Percentiles rank a stretch among this genome's conserved stretches.
phyloP scores from a whole-genome alignment of 1,140 invertebrate genomes.

The Euwallacea similis region DNA sequence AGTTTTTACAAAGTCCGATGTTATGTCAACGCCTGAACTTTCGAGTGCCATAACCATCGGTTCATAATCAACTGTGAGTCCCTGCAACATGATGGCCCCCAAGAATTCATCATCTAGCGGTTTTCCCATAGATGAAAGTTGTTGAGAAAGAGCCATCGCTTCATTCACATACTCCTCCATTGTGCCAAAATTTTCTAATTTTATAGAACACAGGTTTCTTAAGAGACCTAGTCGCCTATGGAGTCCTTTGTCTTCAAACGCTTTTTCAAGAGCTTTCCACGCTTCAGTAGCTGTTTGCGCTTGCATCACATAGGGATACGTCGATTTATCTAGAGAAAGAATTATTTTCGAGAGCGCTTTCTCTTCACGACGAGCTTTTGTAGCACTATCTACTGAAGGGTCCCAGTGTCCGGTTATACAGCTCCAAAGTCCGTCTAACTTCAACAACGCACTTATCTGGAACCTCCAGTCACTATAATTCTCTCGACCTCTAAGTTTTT shows the following conservation, averaged over 20 bases:
- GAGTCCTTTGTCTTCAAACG: slow-evolving; percentile 33
- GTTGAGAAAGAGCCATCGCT: slow-evolving; percentile 25
- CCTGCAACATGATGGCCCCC: slow-evolving; percentile 44
- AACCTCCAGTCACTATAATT: slow-evolving; percentile 33
- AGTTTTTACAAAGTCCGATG: slow-evolving; percentile 48
- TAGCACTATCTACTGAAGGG: not conserved
- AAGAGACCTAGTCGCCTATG: slow-evolving; percentile 18
- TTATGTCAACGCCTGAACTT: slow-evolving; percentile 44
- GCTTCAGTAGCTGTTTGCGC: slow-evolving; percentile 23
- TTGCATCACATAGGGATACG: slow-evolving; percentile 29
- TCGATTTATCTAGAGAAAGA: slow-evolving; percentile 29
- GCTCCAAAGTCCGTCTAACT: slow-evolving; percentile 27
- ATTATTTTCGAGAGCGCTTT: slow-evolving; percentile 36
- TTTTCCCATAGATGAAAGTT: slow-evolving; percentile 35
- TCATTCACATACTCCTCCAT: slow-evolving; percentile 35
- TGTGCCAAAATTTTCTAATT: slow-evolving; percentile 26
- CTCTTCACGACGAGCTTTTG: slow-evolving; percentile 21
- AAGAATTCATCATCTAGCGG: slow-evolving; percentile 44
- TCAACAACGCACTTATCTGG: slow-evolving; percentile 27
- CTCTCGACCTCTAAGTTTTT: slow-evolving; percentile 25
- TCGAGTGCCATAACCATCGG: slow-evolving; percentile 51
- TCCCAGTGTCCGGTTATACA: slow-evolving; percentile 21
- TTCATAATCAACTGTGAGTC: slow-evolving; percentile 44
- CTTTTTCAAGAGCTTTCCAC: slow-evolving; percentile 29
- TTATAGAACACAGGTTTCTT: slow-evolving; percentile 34